Evolutionary conservation across 1,140 invertebrate genomes (phyloP).

Genomic region (Daktulosphaira vitifoliae): DNA sequence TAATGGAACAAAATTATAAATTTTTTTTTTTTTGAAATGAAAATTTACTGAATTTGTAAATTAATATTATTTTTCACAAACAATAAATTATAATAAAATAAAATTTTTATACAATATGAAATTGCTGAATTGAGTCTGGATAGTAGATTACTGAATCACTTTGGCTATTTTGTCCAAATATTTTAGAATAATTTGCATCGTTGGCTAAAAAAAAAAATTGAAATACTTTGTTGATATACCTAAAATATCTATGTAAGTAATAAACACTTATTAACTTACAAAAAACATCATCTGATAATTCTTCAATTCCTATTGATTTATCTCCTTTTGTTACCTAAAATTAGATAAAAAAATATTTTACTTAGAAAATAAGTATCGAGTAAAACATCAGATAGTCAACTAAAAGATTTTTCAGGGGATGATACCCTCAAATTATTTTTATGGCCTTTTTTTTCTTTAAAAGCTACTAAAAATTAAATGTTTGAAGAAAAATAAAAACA

Average conservation of each 20-base stretch:
- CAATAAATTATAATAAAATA: neutral
- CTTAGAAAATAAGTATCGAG: neutral
- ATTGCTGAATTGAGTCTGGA: conserved; percentile 36
- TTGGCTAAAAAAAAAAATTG: neutral
- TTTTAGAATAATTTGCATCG: conserved; percentile 20
- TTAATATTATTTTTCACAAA: too few relatives aligned
- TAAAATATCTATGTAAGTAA: too few relatives aligned
- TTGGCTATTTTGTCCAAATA: conserved; percentile 28
- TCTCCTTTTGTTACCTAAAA: conserved; percentile 41
- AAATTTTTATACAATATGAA: conserved; percentile 34
- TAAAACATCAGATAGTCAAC: too few relatives aligned
- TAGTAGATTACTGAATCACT: conserved; percentile 28
- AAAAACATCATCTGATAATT: conserved; percentile 39
- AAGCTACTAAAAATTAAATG: too few relatives aligned
- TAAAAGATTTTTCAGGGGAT: too few relatives aligned
- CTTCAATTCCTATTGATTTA: conserved; percentile 40
- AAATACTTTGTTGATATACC: neutral
- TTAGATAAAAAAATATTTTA: neutral
- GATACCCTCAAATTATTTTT: too few relatives aligned
- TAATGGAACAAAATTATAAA: too few relatives aligned
- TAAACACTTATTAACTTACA: conserved; percentile 26
- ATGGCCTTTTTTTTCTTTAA: too few relatives aligned
- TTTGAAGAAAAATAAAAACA: too few relatives aligned
- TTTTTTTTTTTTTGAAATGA: too few relatives aligned
- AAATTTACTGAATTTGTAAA: too few relatives aligned